Conservation (phyloP, 2,797 vertebrate species). For the Amniataba percoides region DNA sequence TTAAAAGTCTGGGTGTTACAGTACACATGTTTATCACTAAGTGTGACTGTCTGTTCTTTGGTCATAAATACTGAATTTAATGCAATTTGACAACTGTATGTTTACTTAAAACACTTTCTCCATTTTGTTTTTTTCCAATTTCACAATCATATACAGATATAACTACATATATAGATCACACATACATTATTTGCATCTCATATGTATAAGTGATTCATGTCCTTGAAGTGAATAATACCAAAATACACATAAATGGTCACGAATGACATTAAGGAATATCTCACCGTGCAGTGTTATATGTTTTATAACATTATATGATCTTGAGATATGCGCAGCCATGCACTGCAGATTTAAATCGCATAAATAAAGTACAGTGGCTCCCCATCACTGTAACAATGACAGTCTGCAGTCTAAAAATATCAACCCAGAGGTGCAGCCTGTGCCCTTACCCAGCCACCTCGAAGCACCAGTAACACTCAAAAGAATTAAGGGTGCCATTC, state of each 20-base stretch:
- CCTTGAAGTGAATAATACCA: neutral
- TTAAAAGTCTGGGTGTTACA: slow-evolving; percentile 4
- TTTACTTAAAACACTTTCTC: neutral
- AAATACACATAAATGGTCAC: neutral
- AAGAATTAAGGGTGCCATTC: slow-evolving; percentile 68
- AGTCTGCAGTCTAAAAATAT: slow-evolving; percentile 23
- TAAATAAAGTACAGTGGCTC: neutral
- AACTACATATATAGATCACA: too few relatives aligned
- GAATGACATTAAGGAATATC: neutral
- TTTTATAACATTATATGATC: neutral
- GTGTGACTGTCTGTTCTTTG: neutral
- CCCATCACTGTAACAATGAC: neutral
- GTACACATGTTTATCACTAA: neutral
- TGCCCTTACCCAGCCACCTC: slow-evolving; percentile 38
- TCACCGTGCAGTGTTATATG: too few relatives aligned
- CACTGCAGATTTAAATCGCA: slow-evolving; percentile 10
- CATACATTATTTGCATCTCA: neutral
- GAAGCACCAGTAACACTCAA: slow-evolving; percentile 60
- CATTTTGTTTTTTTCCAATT: neutral
- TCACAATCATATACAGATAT: too few relatives aligned
- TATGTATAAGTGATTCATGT: neutral
- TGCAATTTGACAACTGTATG: neutral
- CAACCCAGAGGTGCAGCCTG: slow-evolving; percentile 16
- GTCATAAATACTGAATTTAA: neutral
- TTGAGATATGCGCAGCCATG: neutral